A percentile compares a stretch with the other conserved stretches of the same genome.
Conservation (phyloP, 2,888 invertebrate species). For the Luffia ferchaultella region DNA sequence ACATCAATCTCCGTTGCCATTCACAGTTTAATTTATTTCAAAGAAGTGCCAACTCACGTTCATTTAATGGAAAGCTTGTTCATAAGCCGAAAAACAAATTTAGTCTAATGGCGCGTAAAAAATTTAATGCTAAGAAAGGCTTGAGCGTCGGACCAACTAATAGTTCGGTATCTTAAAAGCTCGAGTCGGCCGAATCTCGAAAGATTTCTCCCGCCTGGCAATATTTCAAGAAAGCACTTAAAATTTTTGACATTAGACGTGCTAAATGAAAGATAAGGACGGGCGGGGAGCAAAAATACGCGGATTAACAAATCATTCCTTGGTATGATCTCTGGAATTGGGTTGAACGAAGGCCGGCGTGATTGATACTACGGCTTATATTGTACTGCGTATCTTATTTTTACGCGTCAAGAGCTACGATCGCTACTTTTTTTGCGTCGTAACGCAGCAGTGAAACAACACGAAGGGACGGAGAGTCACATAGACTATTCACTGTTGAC, state of each 20-base stretch:
- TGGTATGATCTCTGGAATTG: not conserved
- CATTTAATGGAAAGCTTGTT: constrained; percentile 32
- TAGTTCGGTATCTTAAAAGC: constrained; percentile 20
- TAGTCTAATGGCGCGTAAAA: constrained; percentile 42
- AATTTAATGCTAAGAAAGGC: constrained; percentile 16
- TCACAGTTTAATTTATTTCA: constrained; percentile 35
- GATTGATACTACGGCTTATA: no score
- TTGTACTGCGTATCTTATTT: no score
- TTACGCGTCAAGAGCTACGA: no score
- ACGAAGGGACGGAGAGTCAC: no score
- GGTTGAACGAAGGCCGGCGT: not conserved
- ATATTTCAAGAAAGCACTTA: constrained; percentile 48
- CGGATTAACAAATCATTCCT: not conserved
- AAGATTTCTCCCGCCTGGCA: constrained; percentile 25
- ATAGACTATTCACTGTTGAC: no score
- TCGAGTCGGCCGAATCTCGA: constrained; percentile 20
- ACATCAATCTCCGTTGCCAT: not conserved
- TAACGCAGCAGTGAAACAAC: no score
- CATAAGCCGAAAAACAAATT: constrained; percentile 31
- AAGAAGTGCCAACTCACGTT: constrained; percentile 31
- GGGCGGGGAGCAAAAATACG: not conserved
- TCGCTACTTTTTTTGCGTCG: no score
- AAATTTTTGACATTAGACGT: constrained; percentile 31
- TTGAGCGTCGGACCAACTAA: constrained; percentile 24
- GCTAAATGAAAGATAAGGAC: constrained; percentile 8